These are phyloP conservation scores for Drosophila macrothrix DNA, from an alignment of 2,888 invertebrate genomes.

Conservation along the genomic window DNA sequence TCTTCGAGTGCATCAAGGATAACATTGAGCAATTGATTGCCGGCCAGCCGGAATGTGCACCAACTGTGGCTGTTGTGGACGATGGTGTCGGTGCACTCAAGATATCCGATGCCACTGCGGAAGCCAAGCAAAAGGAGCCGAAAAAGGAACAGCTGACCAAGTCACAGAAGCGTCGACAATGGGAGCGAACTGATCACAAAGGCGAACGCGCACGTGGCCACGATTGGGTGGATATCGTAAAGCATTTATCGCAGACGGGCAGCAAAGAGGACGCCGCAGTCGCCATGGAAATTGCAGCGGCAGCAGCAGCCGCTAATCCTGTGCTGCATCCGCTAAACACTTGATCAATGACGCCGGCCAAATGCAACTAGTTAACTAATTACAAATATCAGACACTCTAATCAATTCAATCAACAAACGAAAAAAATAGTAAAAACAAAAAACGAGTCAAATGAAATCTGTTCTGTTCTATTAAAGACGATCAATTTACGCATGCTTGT, in stretches of 20 bases:
- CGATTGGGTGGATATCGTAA: conserved; percentile 98
- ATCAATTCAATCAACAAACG: conserved; percentile 33
- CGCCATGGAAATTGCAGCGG: conserved; percentile 43
- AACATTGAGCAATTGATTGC: conserved; percentile 89
- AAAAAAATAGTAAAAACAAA: conserved; percentile 3
- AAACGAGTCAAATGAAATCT: conserved; percentile 23
- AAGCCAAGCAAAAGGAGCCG: conserved; percentile 86
- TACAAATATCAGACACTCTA: conserved; percentile 25
- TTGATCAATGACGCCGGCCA: conserved; percentile 20
- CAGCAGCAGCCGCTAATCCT: conserved; percentile 28
- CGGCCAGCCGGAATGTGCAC: conserved; percentile 88
- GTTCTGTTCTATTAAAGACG: conserved; percentile 54
- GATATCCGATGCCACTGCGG: conserved; percentile 82
- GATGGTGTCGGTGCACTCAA: conserved; percentile 78
- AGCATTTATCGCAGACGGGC: conserved; percentile 94
- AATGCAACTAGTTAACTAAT: conserved; percentile 30
- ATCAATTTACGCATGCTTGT: conserved; percentile 60
- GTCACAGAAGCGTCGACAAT: conserved; percentile 94
- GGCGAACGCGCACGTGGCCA: conserved; percentile 95
- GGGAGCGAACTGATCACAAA: conserved; percentile 92
- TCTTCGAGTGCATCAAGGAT: conserved; percentile 96
- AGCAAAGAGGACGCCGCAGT: conserved; percentile 75
- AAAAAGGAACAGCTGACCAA: conserved; percentile 95
- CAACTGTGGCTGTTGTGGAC: conserved; percentile 70
- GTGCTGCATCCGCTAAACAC: conserved; percentile 46